A percentile compares a stretch with the other conserved stretches of the same genome.
Conservation (phyloP, 2,888 invertebrate species). For the Hedychridium roseum region DNA sequence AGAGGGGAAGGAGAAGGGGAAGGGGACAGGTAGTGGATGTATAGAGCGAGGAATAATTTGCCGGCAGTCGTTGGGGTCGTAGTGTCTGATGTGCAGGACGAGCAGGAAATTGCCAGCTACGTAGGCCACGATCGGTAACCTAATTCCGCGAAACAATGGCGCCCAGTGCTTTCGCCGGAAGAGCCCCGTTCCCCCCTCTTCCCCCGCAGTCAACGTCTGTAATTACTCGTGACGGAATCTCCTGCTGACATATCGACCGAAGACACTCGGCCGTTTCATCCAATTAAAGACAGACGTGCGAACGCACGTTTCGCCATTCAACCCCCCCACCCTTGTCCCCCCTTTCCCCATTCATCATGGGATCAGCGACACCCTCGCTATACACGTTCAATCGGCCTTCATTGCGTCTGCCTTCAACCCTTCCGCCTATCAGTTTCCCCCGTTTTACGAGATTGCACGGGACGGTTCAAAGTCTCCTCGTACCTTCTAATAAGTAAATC, state of each 20-base stretch:
- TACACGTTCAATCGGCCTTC: constrained; percentile 1
- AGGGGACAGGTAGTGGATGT: constrained; percentile 4
- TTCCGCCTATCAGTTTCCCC: no score
- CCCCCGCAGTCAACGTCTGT: constrained; percentile 21
- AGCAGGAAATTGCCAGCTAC: constrained; percentile 37
- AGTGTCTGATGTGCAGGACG: constrained; percentile 23
- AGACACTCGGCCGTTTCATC: constrained; percentile 38
- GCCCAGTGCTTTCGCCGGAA: constrained; percentile 23
- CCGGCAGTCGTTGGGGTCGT: constrained; percentile 25
- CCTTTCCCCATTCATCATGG: no score
- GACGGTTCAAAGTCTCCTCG: no score
- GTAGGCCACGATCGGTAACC: constrained; percentile 32
- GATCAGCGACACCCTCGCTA: constrained; percentile 3
- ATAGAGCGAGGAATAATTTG: constrained; percentile 37
- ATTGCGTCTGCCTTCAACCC: constrained; percentile 2
- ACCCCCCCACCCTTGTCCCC: constrained; percentile 4
- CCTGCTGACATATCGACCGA: constrained; percentile 31
- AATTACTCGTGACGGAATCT: constrained; percentile 40
- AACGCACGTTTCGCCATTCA: constrained; percentile 1
- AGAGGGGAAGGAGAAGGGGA: constrained; percentile 8
- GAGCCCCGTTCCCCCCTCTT: no score
- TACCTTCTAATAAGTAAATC: no score
- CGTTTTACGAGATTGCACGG: no score
- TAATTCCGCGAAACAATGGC: constrained; percentile 35
- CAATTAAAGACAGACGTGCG: constrained; percentile 32